Evolutionary conservation across 1,140 invertebrate genomes (phyloP).

Genomic region (Metopolophium dirhodum): DNA sequence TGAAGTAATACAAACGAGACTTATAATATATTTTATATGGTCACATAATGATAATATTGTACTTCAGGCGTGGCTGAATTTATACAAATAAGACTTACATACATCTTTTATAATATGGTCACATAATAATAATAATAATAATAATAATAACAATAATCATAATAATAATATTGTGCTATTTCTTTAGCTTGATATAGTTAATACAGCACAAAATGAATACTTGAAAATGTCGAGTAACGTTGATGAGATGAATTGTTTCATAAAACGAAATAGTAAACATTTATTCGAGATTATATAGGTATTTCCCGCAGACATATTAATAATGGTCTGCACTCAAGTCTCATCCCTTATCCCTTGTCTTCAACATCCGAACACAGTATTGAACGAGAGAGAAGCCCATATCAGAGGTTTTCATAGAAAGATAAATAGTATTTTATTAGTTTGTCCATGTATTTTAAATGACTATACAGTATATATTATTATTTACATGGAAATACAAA

Average conservation of each 20-base stretch:
- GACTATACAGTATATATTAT: neutral
- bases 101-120: neutral
- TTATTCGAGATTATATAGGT: neutral
- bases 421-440: constrained; percentile 26
- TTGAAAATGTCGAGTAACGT: neutral
- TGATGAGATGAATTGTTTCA: neutral
- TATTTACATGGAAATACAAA: constrained; percentile 28
- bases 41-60: neutral
- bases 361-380: neutral
- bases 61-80: neutral
- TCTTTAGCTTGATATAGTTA: neutral
- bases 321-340: neutral
- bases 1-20: neutral
- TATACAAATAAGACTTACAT: neutral
- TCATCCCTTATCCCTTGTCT: neutral
- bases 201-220: neutral
- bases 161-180: neutral
- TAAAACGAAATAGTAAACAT: neutral
- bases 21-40: neutral
- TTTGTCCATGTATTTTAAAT: neutral
- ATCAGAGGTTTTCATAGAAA: neutral
- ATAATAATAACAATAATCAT: no score
- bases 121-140: neutral
- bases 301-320: neutral
- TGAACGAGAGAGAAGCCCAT: neutral